Evolutionary conservation across 2,113 vertebrate species (phyloP).

Genomic region (Parotia lawesii): DNA sequence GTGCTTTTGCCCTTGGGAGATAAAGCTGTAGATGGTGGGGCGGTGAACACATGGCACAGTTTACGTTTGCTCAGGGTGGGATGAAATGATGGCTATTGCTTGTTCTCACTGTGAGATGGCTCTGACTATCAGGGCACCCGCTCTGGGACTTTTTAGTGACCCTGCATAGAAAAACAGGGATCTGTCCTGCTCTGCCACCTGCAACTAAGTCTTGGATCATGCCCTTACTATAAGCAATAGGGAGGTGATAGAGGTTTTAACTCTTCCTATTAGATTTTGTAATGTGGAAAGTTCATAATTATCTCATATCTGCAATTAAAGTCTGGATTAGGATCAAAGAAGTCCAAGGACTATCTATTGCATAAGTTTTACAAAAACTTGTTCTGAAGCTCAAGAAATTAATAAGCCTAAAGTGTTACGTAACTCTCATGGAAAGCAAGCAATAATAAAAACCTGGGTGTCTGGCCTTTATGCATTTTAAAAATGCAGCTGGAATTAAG

Average conservation of each 20-base stretch:
- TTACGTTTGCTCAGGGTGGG: background rate
- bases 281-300: background rate
- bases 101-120: background rate
- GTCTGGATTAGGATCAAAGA: background rate
- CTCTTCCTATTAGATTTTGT: background rate
- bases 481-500: background rate
- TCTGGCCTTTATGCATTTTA: background rate
- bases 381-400: background rate
- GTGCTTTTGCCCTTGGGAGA: background rate
- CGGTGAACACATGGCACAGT: accelerated
- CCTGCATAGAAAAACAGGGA: background rate
- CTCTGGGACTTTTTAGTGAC: background rate
- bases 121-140: background rate
- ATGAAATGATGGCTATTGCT: background rate
- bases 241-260: background rate
- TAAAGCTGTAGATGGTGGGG: background rate
- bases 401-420: background rate
- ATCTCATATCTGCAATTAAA: background rate
- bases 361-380: background rate
- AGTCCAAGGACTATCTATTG: background rate
- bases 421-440: background rate
- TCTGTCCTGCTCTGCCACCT: background rate
- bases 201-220: background rate
- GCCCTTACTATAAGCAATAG: background rate
- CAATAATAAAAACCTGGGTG: background rate